Conservation (phyloP, 1,140 invertebrate species). For the Hesperophylax magnus region DNA sequence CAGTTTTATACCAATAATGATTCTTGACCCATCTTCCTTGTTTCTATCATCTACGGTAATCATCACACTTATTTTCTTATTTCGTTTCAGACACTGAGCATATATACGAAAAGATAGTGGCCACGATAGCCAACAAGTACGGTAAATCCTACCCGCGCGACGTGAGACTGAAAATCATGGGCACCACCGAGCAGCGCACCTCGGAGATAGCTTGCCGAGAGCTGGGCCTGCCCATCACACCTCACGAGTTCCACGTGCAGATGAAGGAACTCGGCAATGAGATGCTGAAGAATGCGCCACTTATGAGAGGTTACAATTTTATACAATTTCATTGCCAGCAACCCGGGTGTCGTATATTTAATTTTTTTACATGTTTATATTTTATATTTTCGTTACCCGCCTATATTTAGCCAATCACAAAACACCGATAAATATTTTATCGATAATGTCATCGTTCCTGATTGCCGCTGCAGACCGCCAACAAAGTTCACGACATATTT, state of each 20-base stretch:
- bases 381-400: too few relatives aligned
- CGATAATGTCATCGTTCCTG: too few relatives aligned
- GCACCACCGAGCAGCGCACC: constrained; percentile 80
- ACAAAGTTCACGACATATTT: too few relatives aligned
- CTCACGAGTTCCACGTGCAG: constrained; percentile 77
- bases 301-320: constrained; percentile 72
- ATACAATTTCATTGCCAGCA: not conserved
- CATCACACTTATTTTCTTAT: not conserved
- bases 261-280: constrained; percentile 72
- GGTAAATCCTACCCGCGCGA: constrained; percentile 83
- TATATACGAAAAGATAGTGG: constrained; percentile 76
- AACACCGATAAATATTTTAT: too few relatives aligned
- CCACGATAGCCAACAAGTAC: constrained; percentile 75
- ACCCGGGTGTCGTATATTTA: too few relatives aligned
- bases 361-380: too few relatives aligned
- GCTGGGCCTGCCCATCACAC: constrained; percentile 79
- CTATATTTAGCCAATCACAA: too few relatives aligned
- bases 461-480: too few relatives aligned
- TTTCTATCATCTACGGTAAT: not conserved
- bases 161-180: constrained; percentile 80
- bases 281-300: constrained; percentile 70
- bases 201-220: constrained; percentile 81
- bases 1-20: too few relatives aligned
- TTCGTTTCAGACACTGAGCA: constrained; percentile 72
- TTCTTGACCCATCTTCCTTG: too few relatives aligned